Evolutionary conservation across 2,888 invertebrate genomes (phyloP).

Genomic region (Himalopsyche kuldschensis): DNA sequence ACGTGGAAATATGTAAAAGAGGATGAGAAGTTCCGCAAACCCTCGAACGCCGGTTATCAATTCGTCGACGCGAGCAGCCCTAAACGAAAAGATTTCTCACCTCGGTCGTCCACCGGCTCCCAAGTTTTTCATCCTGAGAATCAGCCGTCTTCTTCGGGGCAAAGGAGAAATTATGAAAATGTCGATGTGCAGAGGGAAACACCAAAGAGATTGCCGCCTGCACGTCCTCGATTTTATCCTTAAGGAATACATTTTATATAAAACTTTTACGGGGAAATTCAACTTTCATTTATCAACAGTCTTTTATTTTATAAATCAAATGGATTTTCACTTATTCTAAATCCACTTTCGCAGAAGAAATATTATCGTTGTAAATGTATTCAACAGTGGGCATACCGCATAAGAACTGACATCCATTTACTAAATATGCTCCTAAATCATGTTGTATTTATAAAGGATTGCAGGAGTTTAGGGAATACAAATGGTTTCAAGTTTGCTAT

Average conservation of each 20-base stretch:
- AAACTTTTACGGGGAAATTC: no score
- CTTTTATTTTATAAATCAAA: no score
- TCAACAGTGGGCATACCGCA: no score
- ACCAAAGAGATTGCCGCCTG: neutral
- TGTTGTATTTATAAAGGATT: no score
- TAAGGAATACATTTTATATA: neutral
- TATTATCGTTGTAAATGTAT: no score
- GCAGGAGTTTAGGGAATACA: no score
- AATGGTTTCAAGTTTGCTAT: no score
- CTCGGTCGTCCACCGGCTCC: constrained; percentile 4
- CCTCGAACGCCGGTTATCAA: constrained; percentile 54
- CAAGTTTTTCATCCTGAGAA: neutral
- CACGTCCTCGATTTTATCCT: neutral
- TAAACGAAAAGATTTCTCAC: constrained; percentile 42
- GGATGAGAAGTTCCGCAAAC: constrained; percentile 47
- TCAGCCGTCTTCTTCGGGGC: neutral
- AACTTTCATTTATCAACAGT: no score
- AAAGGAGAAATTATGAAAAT: neutral
- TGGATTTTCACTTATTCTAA: no score
- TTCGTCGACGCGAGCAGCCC: constrained; percentile 54
- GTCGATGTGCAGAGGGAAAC: neutral
- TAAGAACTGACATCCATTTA: no score
- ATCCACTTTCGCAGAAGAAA: no score
- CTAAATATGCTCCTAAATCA: no score
- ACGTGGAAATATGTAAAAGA: constrained; percentile 56